These are phyloP conservation scores for Amazona guildingii DNA, from an alignment of 2,113 vertebrate genomes.

Conservation along the genomic window DNA sequence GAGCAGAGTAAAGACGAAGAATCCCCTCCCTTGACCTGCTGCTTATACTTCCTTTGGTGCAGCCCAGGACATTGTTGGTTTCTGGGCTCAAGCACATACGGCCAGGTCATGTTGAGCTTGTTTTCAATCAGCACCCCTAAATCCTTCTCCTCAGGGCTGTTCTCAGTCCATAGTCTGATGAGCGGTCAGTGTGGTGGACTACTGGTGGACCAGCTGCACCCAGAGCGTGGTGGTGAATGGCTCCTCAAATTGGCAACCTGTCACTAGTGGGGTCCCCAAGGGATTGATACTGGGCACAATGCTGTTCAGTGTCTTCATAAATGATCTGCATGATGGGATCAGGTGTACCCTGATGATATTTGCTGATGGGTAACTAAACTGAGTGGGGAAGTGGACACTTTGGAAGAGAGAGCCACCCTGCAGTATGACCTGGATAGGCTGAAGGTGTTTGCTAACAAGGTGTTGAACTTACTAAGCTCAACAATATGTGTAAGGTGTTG, in stretches of 20 bases:
- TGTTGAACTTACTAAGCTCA: neutral
- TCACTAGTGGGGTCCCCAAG: neutral
- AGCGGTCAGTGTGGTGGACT: neutral
- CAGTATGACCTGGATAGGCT: neutral
- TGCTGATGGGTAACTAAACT: neutral
- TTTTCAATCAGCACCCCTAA: neutral
- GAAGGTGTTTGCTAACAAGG: neutral
- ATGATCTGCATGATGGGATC: neutral
- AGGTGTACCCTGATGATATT: neutral
- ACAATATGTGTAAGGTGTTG: neutral
- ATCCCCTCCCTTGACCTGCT: neutral
- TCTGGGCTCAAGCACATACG: neutral
- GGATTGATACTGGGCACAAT: neutral
- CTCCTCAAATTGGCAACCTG: neutral
- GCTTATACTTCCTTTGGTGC: neutral
- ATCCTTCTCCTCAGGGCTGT: neutral
- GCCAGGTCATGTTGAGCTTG: neutral
- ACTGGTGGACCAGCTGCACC: neutral
- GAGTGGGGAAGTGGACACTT: neutral
- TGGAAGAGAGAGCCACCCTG: neutral
- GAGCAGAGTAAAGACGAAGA: neutral
- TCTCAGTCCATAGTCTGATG: neutral
- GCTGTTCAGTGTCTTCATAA: neutral
- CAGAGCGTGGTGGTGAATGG: neutral
- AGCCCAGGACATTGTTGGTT: neutral